A percentile compares a stretch with the other conserved stretches of the same genome.
Conservation (phyloP, 2,113 vertebrate species). For the Coptodon rendalli region DNA sequence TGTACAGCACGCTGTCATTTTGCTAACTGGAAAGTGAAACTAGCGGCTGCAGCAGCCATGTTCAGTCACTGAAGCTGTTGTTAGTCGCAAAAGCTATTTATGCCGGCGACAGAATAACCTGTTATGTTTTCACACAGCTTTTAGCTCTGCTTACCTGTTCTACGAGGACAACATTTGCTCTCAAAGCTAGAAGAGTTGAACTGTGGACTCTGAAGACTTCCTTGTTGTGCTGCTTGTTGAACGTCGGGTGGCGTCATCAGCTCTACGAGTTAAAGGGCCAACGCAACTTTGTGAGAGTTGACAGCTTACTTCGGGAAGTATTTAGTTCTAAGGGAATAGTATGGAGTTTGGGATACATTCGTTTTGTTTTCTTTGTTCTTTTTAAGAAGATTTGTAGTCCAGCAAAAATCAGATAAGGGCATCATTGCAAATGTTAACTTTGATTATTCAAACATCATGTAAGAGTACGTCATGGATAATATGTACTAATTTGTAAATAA, state of each 20-base stretch:
- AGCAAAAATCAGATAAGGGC: background rate
- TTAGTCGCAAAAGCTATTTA: background rate
- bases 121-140: background rate
- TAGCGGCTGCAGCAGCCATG: background rate
- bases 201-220: background rate
- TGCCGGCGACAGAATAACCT: background rate
- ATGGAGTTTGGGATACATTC: background rate
- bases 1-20: background rate
- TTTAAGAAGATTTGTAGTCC: background rate
- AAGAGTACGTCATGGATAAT: background rate
- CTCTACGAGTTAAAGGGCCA: background rate
- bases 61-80: background rate
- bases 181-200: background rate
- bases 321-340: background rate
- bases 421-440: background rate
- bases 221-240: conserved; percentile 19
- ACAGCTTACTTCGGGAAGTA: background rate
- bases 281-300: background rate
- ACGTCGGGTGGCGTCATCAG: background rate
- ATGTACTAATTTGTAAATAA: background rate
- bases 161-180: conserved; percentile 5
- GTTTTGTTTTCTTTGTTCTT: background rate
- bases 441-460: background rate
- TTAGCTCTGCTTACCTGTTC: conserved; percentile 16
- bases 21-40: conserved; percentile 27